These are phyloP conservation scores for Sturnira hondurensis DNA, from an alignment of 2,113 vertebrate genomes.

Conservation along the genomic window DNA sequence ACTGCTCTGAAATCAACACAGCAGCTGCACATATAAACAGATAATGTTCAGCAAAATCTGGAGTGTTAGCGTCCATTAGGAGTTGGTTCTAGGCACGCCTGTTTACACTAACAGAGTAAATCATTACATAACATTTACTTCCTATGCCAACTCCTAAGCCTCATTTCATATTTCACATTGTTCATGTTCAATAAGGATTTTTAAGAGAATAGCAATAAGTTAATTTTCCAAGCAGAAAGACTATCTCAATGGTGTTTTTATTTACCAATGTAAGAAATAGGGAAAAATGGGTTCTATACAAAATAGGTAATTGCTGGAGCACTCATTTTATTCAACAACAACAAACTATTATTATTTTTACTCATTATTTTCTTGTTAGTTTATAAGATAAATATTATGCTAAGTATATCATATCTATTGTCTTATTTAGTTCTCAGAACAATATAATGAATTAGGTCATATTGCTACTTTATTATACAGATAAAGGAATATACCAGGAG, in stretches of 20 bases:
- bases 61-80: not conserved
- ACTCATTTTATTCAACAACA: not conserved
- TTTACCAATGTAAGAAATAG: not conserved
- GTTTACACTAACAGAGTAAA: slow-evolving; percentile 8
- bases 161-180: not conserved
- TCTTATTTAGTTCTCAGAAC: not conserved
- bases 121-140: not conserved
- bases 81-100: not conserved
- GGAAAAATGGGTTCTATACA: not conserved
- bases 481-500: not conserved
- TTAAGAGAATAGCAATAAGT: not conserved
- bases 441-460: not conserved
- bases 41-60: not conserved
- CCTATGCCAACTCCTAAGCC: not conserved
- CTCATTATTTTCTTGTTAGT: not conserved
- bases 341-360: not conserved
- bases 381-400: not conserved
- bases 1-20: slow-evolving; percentile 38
- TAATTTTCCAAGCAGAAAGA: not conserved
- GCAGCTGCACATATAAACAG: slow-evolving; percentile 33
- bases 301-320: not conserved
- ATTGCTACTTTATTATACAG: not conserved
- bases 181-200: not conserved
- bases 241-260: not conserved
- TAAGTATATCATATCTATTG: not conserved